phyloP scores from a whole-genome alignment of 2,797 vertebrate genomes.

The Myoxocephalus aenaeus region DNA sequence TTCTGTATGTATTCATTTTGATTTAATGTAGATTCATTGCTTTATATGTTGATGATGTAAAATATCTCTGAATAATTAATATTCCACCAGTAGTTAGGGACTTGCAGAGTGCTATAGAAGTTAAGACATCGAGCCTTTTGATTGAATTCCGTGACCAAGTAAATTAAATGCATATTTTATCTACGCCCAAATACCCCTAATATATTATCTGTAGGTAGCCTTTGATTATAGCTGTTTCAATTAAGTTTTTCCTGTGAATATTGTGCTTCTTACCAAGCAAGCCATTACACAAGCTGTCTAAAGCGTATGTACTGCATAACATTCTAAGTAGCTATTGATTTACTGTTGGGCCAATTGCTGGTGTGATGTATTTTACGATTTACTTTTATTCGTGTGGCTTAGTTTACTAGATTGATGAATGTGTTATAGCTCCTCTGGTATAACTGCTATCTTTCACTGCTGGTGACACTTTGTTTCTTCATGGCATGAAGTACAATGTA shows the following conservation, averaged over 20 bases:
- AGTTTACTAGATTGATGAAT: not conserved
- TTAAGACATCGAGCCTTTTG: not conserved
- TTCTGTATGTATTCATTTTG: not conserved
- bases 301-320: not conserved
- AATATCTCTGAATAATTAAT: not conserved
- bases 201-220: not conserved
- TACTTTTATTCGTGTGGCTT: not conserved
- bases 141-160: not conserved
- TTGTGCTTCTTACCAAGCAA: not conserved
- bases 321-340: not conserved
- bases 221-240: not conserved
- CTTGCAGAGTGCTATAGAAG: not conserved
- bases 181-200: not conserved
- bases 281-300: not conserved
- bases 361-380: not conserved
- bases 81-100: not conserved
- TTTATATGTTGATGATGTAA: constrained; percentile 5
- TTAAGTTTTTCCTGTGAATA: not conserved
- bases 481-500: not conserved
- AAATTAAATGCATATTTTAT: not conserved
- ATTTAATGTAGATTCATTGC: not conserved
- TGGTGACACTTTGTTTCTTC: not conserved
- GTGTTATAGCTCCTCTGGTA: not conserved
- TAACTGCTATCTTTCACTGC: not conserved
- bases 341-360: not conserved